phyloP scores from a whole-genome alignment of 2,113 vertebrate species.

The Aviceda subcristata region DNA sequence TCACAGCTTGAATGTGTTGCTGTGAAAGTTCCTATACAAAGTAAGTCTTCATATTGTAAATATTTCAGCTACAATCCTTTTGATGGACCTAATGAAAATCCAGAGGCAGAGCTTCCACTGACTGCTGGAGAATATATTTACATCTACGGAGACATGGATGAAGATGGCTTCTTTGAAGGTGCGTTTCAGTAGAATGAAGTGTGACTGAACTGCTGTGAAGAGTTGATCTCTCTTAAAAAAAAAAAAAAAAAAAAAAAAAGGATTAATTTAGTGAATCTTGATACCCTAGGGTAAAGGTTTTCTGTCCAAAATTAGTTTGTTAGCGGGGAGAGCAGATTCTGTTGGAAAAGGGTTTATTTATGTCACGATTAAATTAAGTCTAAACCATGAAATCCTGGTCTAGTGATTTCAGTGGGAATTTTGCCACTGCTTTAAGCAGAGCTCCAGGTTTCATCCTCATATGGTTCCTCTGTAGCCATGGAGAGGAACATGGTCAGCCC shows the following conservation, averaged over 20 bases:
- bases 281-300: neutral
- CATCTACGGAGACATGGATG: constrained; percentile 95
- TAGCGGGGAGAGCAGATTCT: neutral
- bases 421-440: neutral
- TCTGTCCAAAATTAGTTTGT: neutral
- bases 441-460: neutral
- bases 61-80: constrained; percentile 92
- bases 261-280: neutral
- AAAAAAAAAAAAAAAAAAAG: neutral
- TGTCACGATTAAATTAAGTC: neutral
- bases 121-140: constrained; percentile 98
- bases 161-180: constrained; percentile 99
- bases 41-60: neutral
- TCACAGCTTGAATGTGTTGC: neutral
- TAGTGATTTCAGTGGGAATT: neutral
- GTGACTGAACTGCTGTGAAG: neutral
- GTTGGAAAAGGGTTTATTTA: neutral
- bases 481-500: neutral
- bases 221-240: neutral
- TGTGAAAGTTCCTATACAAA: neutral
- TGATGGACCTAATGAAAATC: constrained; percentile 96
- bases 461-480: neutral
- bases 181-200: neutral
- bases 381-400: neutral
- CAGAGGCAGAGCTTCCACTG: constrained; percentile 94